Conservation (phyloP, 1,140 invertebrate genomes). For the Latrodectus geometricus region DNA sequence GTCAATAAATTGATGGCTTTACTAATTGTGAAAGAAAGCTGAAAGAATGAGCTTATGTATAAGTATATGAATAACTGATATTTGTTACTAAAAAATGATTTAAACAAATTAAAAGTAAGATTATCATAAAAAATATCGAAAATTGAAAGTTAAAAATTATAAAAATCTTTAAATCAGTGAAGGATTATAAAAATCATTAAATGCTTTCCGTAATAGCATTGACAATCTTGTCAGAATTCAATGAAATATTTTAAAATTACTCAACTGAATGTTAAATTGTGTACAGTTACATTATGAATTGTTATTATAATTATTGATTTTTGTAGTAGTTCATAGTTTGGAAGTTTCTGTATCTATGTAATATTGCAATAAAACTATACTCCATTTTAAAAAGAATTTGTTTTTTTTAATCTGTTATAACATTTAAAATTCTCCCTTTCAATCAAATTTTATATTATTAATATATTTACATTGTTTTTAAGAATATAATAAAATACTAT, state of each 20-base stretch:
- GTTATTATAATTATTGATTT: conserved; percentile 30
- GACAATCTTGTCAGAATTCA: conserved; percentile 55
- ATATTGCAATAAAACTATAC: conserved; percentile 48
- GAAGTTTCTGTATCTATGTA: conserved; percentile 12
- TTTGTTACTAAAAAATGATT: neutral
- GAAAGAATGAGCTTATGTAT: conserved; percentile 39
- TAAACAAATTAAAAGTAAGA: neutral
- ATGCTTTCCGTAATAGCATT: conserved; percentile 32
- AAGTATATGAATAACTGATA: neutral
- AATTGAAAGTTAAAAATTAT: neutral
- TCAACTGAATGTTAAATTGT: conserved; percentile 31
- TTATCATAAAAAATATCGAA: neutral
- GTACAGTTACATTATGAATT: conserved; percentile 37
- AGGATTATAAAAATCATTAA: neutral
- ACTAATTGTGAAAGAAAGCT: conserved; percentile 10
- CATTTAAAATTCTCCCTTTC: too few species aligned
- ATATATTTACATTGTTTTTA: too few species aligned
- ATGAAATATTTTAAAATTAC: conserved; percentile 46
- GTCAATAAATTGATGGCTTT: neutral
- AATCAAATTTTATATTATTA: too few species aligned
- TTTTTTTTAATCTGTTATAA: too few species aligned
- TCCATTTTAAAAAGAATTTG: conserved; percentile 3
- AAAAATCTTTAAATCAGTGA: too few species aligned
- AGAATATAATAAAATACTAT: too few species aligned
- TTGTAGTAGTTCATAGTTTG: conserved; percentile 38